Evolutionary conservation across 2,113 vertebrate genomes (phyloP), one percentile per base, ranked within the genome.

Genomic region (Cololabis saira): DNA sequence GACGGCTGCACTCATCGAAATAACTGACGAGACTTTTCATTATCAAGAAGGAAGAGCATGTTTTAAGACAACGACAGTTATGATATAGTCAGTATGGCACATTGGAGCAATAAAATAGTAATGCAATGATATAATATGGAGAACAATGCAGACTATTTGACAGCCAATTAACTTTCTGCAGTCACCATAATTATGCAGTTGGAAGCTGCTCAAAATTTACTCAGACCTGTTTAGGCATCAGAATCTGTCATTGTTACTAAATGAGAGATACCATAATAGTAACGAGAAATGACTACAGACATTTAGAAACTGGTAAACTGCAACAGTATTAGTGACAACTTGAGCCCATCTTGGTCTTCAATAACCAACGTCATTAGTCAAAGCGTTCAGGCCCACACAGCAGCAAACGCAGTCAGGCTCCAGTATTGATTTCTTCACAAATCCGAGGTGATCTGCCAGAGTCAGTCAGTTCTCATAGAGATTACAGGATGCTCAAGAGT

Each of bases 371-470:
- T 71, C 76, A 85, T 87, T 84, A 81, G 62, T 83, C 76, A 79
- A 75, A 67, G 59, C 1, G 37, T 76, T 85, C 65, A 61, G 65
- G 70, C 57, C 68, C 69, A 83, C 63, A 67, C 81, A 61, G 67
- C 74, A 68, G 53, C 80, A 71, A 63, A 72, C 74, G 72, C 59
- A 62, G 67, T 62, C 65, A 44, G 74, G 54, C 76, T 83, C 72
- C 60, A 50, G 56, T 85, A 91, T 90, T 85, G 87, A 91, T 91
- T 86, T 82, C 56, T 60, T 81, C 71, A 75, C 83, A 87, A 86
- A 91, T 83, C 80, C 54, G 17, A 83, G 67, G 84, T 82, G 77
- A 89, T 87, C 86, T 86, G 80, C 82, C 69, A 71, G 76, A 87
- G 80, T 44, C 56, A 50, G 69, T 78, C 54, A 3, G 76, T 76